A percentile compares a stretch with the other conserved stretches of the same genome.
phyloP scores from a whole-genome alignment of 2,888 invertebrate species.

The Mactromeris polynyma region DNA sequence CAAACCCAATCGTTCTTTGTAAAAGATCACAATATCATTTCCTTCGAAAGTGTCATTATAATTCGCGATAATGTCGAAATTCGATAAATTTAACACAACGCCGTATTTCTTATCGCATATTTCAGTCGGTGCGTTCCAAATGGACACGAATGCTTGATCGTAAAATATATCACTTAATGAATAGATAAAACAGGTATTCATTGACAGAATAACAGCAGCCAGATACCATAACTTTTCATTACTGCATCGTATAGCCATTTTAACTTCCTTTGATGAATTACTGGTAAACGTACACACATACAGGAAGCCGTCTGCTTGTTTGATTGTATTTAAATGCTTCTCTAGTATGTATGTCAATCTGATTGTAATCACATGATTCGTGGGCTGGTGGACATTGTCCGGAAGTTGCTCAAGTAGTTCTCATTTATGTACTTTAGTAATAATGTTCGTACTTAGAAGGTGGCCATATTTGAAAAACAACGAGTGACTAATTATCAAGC shows the following conservation, averaged over 20 bases:
- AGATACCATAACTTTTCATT: not conserved
- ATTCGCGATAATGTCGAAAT: constrained; percentile 80
- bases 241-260: not conserved
- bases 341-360: too few species aligned
- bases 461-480: too few species aligned
- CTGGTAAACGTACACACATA: too few species aligned
- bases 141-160: constrained; percentile 66
- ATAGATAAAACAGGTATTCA: not conserved
- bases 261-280: not conserved
- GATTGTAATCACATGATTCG: too few species aligned
- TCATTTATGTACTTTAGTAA: too few species aligned
- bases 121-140: constrained; percentile 79
- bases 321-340: too few species aligned
- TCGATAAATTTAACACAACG: constrained; percentile 72
- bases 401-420: too few species aligned
- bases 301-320: too few species aligned
- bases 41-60: constrained; percentile 73
- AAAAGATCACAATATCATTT: constrained; percentile 76
- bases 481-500: too few species aligned
- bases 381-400: too few species aligned
- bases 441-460: too few species aligned
- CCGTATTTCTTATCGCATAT: constrained; percentile 70
- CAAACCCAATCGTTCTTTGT: constrained; percentile 66
- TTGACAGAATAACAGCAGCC: not conserved
- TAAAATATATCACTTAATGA: not conserved